These are phyloP conservation scores for Mimas tiliae DNA, from an alignment of 2,888 invertebrate species.

Conservation along the genomic window DNA sequence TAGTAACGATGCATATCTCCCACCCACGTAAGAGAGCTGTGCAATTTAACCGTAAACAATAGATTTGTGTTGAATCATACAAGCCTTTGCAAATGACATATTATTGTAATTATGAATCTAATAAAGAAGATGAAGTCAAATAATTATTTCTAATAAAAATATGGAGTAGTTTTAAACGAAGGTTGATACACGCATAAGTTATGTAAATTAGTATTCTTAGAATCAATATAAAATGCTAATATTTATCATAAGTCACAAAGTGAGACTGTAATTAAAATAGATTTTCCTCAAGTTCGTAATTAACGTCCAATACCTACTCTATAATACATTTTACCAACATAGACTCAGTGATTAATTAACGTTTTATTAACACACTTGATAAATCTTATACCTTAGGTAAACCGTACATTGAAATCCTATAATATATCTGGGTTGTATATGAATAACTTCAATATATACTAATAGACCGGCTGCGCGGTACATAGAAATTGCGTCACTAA, in stretches of 20 bases:
- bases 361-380: too few species aligned
- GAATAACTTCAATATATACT: too few species aligned
- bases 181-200: too few species aligned
- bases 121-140: too few species aligned
- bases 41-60: not conserved
- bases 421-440: too few species aligned
- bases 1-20: not conserved
- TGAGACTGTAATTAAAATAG: not conserved
- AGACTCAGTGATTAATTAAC: not conserved
- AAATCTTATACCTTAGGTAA: too few species aligned
- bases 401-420: too few species aligned
- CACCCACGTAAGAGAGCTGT: not conserved
- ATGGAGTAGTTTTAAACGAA: too few species aligned
- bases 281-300: slow-evolving; percentile 15
- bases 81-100: not conserved
- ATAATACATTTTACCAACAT: not conserved
- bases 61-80: not conserved
- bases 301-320: not conserved
- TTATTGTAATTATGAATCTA: not conserved
- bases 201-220: not conserved
- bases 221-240: not conserved
- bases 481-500: too few species aligned
- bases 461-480: too few species aligned
- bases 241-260: not conserved
- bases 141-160: too few species aligned